phyloP scores from a whole-genome alignment of 2,797 vertebrate species.

The Mus spretus region DNA sequence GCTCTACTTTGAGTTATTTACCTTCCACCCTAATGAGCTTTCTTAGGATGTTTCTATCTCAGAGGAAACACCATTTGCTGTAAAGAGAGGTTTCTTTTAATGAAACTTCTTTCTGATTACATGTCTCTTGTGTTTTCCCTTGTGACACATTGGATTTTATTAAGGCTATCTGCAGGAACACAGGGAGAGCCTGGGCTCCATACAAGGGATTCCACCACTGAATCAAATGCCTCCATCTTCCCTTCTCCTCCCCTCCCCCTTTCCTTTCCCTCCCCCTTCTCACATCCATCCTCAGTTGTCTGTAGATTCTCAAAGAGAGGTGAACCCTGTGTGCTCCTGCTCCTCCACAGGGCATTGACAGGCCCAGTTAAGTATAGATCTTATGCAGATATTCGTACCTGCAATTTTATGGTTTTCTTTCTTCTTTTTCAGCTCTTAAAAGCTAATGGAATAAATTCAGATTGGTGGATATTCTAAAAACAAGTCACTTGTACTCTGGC shows the following conservation, averaged over 20 bases:
- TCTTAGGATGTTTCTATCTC: not conserved
- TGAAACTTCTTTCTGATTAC: not conserved
- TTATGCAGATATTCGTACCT: not conserved
- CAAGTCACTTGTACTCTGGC: not conserved
- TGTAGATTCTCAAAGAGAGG: not conserved
- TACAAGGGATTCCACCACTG: not conserved
- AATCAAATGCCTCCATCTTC: not conserved
- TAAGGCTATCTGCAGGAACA: not conserved
- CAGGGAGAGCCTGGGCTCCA: not conserved
- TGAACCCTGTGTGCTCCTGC: not conserved
- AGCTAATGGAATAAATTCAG: not conserved
- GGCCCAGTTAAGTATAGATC: not conserved
- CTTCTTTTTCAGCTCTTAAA: not conserved
- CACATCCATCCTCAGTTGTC: too few species aligned
- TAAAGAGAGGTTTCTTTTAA: not conserved
- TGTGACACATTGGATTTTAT: not conserved
- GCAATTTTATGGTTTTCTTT: not conserved
- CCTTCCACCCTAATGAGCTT: not conserved
- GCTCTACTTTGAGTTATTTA: not conserved
- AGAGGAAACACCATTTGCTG: not conserved
- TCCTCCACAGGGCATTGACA: not conserved
- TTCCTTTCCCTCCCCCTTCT: too few species aligned
- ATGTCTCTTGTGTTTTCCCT: not conserved
- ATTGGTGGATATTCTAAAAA: not conserved
- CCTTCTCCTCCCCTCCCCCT: fast-evolving